Conservation (phyloP, 1,140 invertebrate species). For the Chironomus striatipennis region DNA sequence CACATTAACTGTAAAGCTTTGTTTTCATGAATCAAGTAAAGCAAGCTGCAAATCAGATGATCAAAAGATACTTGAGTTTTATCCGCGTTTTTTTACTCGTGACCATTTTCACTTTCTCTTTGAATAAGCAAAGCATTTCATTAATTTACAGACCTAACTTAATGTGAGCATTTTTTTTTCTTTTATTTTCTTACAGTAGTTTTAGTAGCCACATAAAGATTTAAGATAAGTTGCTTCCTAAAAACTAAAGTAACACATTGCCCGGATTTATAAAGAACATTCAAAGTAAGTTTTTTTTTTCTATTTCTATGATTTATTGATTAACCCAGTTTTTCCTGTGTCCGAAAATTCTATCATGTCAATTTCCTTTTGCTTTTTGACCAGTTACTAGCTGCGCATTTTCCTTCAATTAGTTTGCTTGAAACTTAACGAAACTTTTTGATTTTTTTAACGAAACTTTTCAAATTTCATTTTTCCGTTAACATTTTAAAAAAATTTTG, state of each 20-base stretch:
- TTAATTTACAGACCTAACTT: neutral
- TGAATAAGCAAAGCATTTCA: too few relatives aligned
- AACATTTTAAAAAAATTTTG: neutral
- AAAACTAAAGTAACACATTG: neutral
- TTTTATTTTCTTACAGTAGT: neutral
- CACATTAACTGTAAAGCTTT: neutral
- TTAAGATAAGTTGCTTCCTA: constrained; percentile 1
- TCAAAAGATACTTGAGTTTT: neutral
- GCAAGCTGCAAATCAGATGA: neutral
- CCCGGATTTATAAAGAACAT: neutral
- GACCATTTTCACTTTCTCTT: constrained; percentile 3
- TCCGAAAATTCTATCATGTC: too few relatives aligned
- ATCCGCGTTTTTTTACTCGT: neutral
- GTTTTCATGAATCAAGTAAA: neutral
- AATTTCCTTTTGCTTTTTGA: too few relatives aligned
- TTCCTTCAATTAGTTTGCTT: too few relatives aligned
- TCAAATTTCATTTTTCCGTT: neutral
- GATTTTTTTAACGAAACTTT: neutral
- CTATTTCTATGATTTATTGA: too few relatives aligned
- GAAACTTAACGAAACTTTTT: too few relatives aligned
- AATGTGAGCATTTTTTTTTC: neutral
- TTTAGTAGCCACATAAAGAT: neutral
- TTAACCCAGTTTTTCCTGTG: too few relatives aligned
- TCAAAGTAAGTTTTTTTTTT: neutral
- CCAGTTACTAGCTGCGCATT: too few relatives aligned